Evolutionary conservation across 2,113 vertebrate species (phyloP).

Genomic region (Dascyllus trimaculatus): DNA sequence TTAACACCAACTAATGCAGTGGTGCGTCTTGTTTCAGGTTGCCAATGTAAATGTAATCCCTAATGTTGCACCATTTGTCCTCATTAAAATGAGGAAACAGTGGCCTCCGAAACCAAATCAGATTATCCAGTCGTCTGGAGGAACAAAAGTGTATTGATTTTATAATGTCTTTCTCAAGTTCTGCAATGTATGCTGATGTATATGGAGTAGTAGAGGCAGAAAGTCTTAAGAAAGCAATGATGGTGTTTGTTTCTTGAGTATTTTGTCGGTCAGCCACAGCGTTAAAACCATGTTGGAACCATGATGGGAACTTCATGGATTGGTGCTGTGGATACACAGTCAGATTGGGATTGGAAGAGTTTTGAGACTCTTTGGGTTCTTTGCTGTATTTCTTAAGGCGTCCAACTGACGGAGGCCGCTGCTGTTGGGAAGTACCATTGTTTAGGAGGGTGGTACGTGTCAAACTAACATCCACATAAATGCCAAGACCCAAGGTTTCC

Average conservation of each 20-base stretch:
- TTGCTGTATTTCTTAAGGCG: too few species aligned
- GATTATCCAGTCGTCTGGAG: slow-evolving; percentile 1
- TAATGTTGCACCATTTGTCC: slow-evolving; percentile 5
- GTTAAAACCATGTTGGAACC: too few species aligned
- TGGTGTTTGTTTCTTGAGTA: background rate
- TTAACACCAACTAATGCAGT: background rate
- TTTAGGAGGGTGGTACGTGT: too few species aligned
- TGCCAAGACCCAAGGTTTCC: too few species aligned
- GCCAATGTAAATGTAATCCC: background rate
- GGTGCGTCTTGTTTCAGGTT: background rate
- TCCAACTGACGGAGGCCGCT: too few species aligned
- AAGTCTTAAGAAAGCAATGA: background rate
- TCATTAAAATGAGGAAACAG: slow-evolving; percentile 13
- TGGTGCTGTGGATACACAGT: too few species aligned
- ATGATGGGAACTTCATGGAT: too few species aligned
- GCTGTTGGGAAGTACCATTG: too few species aligned
- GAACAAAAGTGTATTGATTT: slow-evolving; percentile 4
- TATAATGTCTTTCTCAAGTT: slow-evolving; percentile 8
- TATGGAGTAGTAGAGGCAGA: background rate
- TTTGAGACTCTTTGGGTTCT: too few species aligned
- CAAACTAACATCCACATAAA: too few species aligned
- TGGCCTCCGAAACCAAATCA: background rate
- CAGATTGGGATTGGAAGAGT: too few species aligned
- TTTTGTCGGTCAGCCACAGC: too few species aligned
- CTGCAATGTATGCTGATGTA: background rate